Evolutionary conservation across 2,888 invertebrate genomes (phyloP).

Genomic region (Agrochola macilenta): DNA sequence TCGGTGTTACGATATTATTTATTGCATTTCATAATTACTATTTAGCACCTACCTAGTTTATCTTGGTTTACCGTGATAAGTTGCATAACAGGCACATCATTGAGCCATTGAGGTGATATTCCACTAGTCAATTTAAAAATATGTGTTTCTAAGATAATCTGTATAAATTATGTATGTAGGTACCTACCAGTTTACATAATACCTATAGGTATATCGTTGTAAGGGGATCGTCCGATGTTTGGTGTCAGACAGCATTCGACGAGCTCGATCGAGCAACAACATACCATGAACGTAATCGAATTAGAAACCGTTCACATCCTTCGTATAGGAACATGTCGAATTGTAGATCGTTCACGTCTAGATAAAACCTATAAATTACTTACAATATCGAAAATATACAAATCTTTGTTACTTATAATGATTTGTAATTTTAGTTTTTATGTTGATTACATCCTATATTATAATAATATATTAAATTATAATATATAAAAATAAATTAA

Average conservation of each 20-base stretch:
- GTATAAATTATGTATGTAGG: too few relatives aligned
- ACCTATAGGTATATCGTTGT: background rate
- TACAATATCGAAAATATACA: too few relatives aligned
- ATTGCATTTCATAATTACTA: too few relatives aligned
- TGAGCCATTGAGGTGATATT: background rate
- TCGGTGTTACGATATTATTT: too few relatives aligned
- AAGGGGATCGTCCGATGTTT: slow-evolving; percentile 35
- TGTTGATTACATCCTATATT: too few relatives aligned
- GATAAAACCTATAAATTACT: too few relatives aligned
- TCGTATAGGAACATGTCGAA: background rate
- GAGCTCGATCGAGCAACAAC: slow-evolving; percentile 52
- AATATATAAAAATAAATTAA: too few relatives aligned
- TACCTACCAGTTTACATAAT: background rate
- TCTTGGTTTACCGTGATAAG: background rate
- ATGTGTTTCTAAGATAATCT: too few relatives aligned
- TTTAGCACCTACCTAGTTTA: background rate
- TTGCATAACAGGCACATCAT: background rate
- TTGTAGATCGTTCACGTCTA: background rate
- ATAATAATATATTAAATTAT: too few relatives aligned
- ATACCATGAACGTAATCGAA: slow-evolving; percentile 34
- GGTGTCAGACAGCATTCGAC: slow-evolving; percentile 46
- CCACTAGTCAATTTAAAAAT: background rate
- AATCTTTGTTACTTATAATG: too few relatives aligned
- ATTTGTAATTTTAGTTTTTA: too few relatives aligned
- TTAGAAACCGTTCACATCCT: slow-evolving; percentile 30